Evolutionary conservation across 2,113 vertebrate species (phyloP), one percentile per base, ranked within the genome.

Genomic region (Mirza zaza): DNA sequence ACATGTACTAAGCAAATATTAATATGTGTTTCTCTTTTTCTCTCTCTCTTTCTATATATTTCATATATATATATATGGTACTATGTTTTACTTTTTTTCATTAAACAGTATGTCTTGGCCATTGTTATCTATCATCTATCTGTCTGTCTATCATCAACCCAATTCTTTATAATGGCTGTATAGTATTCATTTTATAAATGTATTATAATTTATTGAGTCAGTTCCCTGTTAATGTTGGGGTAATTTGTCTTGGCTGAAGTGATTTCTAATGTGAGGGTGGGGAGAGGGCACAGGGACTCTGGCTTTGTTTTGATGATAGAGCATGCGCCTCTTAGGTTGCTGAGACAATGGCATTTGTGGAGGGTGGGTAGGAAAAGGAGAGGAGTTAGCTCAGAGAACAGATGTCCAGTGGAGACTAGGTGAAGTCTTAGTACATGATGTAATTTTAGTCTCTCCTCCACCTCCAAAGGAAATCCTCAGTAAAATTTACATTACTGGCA

Each of bases 131-230:
- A 5, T 15, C n/a, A 52, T 76, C 50, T 82, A 10, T 80, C 73
- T 63, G 42, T 79, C 48, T 55, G 42, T 79, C 48, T 55, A 57
- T 81, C 20, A n/a, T 76, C 59, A 65, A 18, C 13, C 36, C 34
- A 85, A 76, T 87, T 94, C 29, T 90, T 94, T 91, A 12, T 77
- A 75, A 90, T 63, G 67, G n/a, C 10, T 90, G 1, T 15, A 20
- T 68, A 76, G 5, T 45, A 85, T 91, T 90, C 4, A 27, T 87
- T 81, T 98, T 79, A 39, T 52, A 34, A 92, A 63, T 32, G 29
- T 88, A 73, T 76, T 32, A 32, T 87, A 50, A 81, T 87, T 84
- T 96, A 87, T 32, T 65, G 59, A 96, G n/a, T 70, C 34, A 87
- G 7, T 84, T 92, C 27, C 8, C 42, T 90, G 13, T n/a, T 90